phyloP scores from a whole-genome alignment of 2,113 vertebrate genomes.

The Polypterus bichir region DNA sequence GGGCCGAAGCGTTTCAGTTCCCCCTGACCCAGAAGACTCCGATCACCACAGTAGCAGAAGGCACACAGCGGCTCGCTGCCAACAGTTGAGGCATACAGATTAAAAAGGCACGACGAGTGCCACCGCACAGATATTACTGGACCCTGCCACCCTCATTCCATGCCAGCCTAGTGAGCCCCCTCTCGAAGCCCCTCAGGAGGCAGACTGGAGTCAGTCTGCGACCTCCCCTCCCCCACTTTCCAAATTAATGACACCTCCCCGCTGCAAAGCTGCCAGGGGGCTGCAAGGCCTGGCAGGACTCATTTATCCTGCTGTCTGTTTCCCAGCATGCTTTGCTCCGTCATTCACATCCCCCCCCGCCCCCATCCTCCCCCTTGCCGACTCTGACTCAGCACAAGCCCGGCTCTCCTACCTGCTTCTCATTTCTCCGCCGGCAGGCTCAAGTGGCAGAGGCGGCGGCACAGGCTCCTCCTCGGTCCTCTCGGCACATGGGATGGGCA shows the following conservation, averaged over 20 bases:
- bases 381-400: background rate
- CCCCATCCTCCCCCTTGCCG: constrained; percentile 1
- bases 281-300: constrained; percentile 7
- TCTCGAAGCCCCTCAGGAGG: no score
- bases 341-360: background rate
- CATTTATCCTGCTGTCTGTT: constrained; percentile 13
- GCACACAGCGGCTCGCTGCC: constrained; percentile 86
- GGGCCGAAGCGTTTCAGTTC: constrained; percentile 78
- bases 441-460: constrained; percentile 57
- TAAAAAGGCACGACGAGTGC: background rate
- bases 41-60: constrained; percentile 86
- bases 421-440: constrained; percentile 63
- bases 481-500: constrained; percentile 39
- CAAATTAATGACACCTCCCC: constrained; percentile 12
- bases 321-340: constrained; percentile 12
- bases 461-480: constrained; percentile 44
- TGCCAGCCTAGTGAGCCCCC: no score
- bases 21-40: constrained; percentile 83
- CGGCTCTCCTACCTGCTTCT: constrained; percentile 60
- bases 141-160: background rate
- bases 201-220: background rate
- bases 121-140: background rate
- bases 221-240: constrained; percentile 1
- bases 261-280: constrained; percentile 18
- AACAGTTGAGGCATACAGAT: constrained; percentile 14